Base-by-base conservation (phyloP, 1,140 invertebrate species). In the Bradysia coprophila region DNA sequence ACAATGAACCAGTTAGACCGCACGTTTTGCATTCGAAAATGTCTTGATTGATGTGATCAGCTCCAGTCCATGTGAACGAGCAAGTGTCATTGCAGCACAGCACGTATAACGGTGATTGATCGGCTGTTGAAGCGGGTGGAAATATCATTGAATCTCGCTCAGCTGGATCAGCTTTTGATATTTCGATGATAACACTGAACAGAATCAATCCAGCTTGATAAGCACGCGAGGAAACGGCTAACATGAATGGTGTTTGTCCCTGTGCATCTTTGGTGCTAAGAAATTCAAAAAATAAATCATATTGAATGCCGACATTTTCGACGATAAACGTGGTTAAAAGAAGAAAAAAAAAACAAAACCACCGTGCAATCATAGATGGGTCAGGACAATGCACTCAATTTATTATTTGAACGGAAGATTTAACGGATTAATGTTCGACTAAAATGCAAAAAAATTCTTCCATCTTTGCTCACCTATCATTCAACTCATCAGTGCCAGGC, bases 11-110 rank as follows among this genome's bases (percentile, higher is more conserved):
- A 1, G 57, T 60, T 13, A 99, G 66, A 2, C 94, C 95, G 60
- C 96, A 99, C 0, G 95, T 98, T 45, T 92, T 78, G 58, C 96
- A 98, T 64, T 99, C 96, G 61, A 96, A 99, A 50, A 99, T 98
- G 59, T 98, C 93, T 78, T 98, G 95, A 65, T 98, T 96, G 39
- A 98, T 98, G 60, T 98, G 95, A 52, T 97, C 91, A 40, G 88
- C 88, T 19, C 93, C 93, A 1, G 95, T 99, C 95, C 94, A 99
- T 1, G 94, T 98, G 57, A 98, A 98, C 50, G 90, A 96, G 60
- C 96, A 99, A 0, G 93, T 98, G 57, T 99, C 96, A 60, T 99
- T 99, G 55, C 90, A 96, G 58, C 94, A 98, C 1, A 98, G 71
- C 4, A 98, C 84, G 56, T 97, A 86, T 3, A 99, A 65, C 0